These are phyloP conservation scores for Venustaconcha ellipsiformis DNA, from an alignment of 1,140 invertebrate genomes.

Conservation along the genomic window DNA sequence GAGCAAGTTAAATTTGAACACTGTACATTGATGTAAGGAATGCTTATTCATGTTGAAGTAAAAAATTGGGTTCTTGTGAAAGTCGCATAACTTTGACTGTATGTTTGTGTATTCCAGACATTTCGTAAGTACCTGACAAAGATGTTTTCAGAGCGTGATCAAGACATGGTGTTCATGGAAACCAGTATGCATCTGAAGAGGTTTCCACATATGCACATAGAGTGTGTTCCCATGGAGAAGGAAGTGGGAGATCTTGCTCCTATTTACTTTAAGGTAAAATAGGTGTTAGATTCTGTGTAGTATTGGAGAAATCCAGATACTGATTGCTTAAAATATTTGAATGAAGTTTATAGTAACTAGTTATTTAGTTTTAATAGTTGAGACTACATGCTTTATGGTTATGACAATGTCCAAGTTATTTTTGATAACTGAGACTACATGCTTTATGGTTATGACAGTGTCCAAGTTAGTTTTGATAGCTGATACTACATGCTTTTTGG, in stretches of 20 bases:
- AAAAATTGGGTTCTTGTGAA: background rate
- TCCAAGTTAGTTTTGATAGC: too few relatives aligned
- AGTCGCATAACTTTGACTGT: background rate
- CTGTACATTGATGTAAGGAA: background rate
- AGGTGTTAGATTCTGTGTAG: too few relatives aligned
- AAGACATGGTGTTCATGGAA: constrained; percentile 94
- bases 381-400: too few relatives aligned
- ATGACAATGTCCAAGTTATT: too few relatives aligned
- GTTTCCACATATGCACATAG: constrained; percentile 87
- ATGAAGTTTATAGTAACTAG: too few relatives aligned
- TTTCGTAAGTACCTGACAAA: constrained; percentile 81
- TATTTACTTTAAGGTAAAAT: constrained; percentile 90
- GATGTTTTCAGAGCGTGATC: constrained; percentile 79
- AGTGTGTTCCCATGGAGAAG: constrained; percentile 88
- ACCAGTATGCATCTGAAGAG: constrained; percentile 80
- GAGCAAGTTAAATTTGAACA: background rate
- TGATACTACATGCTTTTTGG: too few relatives aligned
- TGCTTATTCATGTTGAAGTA: background rate
- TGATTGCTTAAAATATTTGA: too few relatives aligned
- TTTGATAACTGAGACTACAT: too few relatives aligned
- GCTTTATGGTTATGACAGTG: too few relatives aligned
- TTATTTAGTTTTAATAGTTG: too few relatives aligned
- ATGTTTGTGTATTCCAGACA: constrained; percentile 69
- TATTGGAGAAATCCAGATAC: too few relatives aligned
- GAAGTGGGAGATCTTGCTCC: constrained; percentile 87